These are phyloP conservation scores for Acleris cristana DNA, from an alignment of 2,888 invertebrate genomes.

Conservation along the genomic window DNA sequence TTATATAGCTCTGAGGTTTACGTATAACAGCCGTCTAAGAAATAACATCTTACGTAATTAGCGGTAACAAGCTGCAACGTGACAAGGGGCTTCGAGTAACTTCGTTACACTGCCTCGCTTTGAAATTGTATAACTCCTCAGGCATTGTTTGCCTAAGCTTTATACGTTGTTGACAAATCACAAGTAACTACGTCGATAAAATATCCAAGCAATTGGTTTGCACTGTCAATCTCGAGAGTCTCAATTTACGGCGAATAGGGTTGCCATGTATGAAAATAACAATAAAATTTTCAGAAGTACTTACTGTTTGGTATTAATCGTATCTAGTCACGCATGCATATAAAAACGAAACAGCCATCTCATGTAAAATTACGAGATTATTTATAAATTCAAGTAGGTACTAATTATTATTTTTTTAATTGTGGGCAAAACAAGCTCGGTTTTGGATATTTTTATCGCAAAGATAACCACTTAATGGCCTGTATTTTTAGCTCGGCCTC, in stretches of 20 bases:
- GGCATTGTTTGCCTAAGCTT: not conserved
- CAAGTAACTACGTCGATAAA: conserved; percentile 13
- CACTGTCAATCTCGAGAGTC: conserved; percentile 14
- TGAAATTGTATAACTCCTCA: conserved; percentile 9
- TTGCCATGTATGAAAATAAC: not conserved
- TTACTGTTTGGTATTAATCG: not conserved
- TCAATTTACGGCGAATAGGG: conserved; percentile 13
- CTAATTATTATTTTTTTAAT: not conserved
- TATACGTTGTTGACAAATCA: conserved; percentile 2
- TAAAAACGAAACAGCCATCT: no score
- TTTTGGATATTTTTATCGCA: conserved; percentile 14
- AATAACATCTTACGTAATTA: no score
- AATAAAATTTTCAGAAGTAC: not conserved
- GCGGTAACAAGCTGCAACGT: no score
- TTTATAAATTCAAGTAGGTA: no score
- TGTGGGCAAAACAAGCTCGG: not conserved
- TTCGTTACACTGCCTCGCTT: conserved; percentile 9
- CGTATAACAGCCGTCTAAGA: no score
- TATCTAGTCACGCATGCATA: no score
- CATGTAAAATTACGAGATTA: no score
- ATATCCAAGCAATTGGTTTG: conserved; percentile 28
- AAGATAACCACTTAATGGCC: conserved; percentile 24
- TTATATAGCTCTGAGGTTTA: no score
- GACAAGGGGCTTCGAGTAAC: conserved; percentile 11
- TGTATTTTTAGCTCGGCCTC: conserved; percentile 30